Percentiles rank a stretch among this genome's conserved stretches.
phyloP scores from a whole-genome alignment of 2,797 vertebrate species.

The Falco peregrinus region DNA sequence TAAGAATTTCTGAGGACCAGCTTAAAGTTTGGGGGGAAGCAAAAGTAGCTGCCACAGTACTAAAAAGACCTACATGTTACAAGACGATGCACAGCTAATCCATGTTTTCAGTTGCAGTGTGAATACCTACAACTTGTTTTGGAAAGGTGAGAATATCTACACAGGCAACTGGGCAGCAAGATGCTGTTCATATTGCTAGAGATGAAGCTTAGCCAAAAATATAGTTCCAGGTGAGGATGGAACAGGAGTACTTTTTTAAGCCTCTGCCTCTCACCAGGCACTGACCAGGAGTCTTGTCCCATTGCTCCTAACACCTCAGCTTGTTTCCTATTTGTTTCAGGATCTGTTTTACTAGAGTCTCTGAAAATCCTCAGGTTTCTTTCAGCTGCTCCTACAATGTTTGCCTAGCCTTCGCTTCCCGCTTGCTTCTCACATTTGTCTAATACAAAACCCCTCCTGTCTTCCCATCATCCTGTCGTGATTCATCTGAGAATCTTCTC shows the following conservation, averaged over 20 bases:
- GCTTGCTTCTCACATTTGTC: background rate
- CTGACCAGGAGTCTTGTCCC: background rate
- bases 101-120: background rate
- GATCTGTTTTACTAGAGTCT: background rate
- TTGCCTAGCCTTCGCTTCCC: background rate
- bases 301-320: background rate
- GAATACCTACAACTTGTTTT: background rate
- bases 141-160: too few species aligned
- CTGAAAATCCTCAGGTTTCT: background rate
- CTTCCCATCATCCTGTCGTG: background rate
- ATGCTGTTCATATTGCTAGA: background rate
- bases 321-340: background rate
- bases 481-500: background rate
- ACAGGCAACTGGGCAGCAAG: background rate
- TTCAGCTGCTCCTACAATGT: background rate
- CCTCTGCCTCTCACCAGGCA: background rate
- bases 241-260: background rate
- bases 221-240: background rate
- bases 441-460: too few species aligned
- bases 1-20: background rate
- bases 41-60: background rate
- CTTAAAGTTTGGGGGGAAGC: background rate
- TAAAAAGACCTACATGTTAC: background rate
- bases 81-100: background rate
- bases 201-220: background rate